Conservation (phyloP, 2,888 invertebrate genomes). For the Orchestes rusci region DNA sequence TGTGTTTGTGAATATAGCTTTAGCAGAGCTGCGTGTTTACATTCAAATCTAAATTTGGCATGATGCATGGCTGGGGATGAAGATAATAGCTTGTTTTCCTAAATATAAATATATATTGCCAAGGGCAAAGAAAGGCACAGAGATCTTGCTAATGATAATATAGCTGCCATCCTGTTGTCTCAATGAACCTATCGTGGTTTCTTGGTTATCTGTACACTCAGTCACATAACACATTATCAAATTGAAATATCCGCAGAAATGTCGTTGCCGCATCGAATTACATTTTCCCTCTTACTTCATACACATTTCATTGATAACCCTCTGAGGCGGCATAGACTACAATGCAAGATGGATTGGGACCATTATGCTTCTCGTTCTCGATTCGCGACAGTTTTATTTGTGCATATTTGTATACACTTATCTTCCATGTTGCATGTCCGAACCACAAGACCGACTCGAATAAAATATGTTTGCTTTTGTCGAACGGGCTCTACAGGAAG, state of each 20-base stretch:
- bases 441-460: too few species aligned
- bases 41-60: slow-evolving; percentile 3
- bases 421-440: too few species aligned
- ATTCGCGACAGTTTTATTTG: slow-evolving; percentile 9
- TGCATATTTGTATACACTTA: slow-evolving; percentile 10
- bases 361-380: slow-evolving; percentile 7
- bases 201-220: too few species aligned
- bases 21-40: slow-evolving; percentile 1
- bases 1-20: slow-evolving; percentile 11
- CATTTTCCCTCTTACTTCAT: slow-evolving; percentile 8
- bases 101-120: neutral
- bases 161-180: too few species aligned
- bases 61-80: slow-evolving; percentile 2
- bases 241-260: slow-evolving; percentile 19
- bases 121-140: too few species aligned
- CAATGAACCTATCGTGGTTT: too few species aligned
- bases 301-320: slow-evolving; percentile 18
- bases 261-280: slow-evolving; percentile 9
- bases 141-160: too few species aligned
- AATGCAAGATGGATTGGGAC: slow-evolving; percentile 12
- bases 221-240: slow-evolving; percentile 20
- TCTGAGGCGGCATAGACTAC: slow-evolving; percentile 13
- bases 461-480: too few species aligned
- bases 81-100: slow-evolving; percentile 5
- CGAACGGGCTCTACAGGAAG: too few species aligned